phyloP scores from a whole-genome alignment of 2,797 vertebrate species.

The Rhinophrynus dorsalis region DNA sequence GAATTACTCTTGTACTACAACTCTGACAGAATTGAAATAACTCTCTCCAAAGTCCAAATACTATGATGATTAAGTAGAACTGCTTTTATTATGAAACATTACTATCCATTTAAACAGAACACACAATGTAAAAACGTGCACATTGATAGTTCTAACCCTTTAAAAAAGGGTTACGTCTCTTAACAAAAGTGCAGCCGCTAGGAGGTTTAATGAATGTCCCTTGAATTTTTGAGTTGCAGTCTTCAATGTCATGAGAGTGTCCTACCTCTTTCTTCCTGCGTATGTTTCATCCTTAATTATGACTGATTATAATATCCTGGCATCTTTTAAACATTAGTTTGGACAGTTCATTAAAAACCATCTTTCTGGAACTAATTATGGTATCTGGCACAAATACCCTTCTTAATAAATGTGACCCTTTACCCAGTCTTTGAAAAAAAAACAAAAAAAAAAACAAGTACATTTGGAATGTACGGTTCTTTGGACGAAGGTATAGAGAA shows the following conservation, averaged over 20 bases:
- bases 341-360: conserved; percentile 4
- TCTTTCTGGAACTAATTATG: conserved; percentile 7
- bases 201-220: background rate
- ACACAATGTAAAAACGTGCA: too few species aligned
- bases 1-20: too few species aligned
- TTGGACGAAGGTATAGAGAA: background rate
- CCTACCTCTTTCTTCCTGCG: background rate
- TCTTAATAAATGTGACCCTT: background rate
- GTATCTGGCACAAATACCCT: background rate
- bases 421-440: background rate
- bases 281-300: background rate
- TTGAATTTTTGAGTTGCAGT: background rate
- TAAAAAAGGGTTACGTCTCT: too few species aligned
- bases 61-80: too few species aligned
- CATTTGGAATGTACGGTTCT: background rate
- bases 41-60: too few species aligned
- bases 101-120: too few species aligned
- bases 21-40: too few species aligned
- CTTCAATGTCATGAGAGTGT: background rate
- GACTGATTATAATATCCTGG: background rate
- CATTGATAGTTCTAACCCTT: too few species aligned
- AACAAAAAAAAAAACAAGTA: too few species aligned
- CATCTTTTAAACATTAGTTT: conserved; percentile 2
- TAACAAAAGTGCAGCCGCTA: too few species aligned
- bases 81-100: too few species aligned